Percentiles rank a stretch among this genome's conserved stretches.
These are phyloP conservation scores for Psilopsiagon aurifrons DNA, from an alignment of 2,113 vertebrate genomes.

Conservation along the genomic window DNA sequence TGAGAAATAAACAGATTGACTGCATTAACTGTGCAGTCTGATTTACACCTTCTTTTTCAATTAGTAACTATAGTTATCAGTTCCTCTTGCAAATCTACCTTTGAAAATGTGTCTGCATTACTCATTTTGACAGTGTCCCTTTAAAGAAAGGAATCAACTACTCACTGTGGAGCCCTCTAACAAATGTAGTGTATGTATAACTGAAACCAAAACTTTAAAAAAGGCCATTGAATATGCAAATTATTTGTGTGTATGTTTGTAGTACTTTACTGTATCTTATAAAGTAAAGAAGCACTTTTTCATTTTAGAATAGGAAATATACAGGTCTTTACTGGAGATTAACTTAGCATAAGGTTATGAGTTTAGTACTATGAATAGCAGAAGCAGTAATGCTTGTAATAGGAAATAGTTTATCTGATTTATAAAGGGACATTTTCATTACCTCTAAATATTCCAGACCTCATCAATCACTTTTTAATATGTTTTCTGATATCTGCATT, in stretches of 20 bases:
- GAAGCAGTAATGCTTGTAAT: background rate
- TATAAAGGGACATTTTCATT: background rate
- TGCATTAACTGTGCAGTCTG: background rate
- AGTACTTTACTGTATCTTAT: background rate
- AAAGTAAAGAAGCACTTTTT: background rate
- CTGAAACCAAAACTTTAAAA: background rate
- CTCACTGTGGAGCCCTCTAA: background rate
- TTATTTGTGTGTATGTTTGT: background rate
- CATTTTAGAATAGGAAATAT: background rate
- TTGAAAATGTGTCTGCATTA: background rate
- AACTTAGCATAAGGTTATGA: background rate
- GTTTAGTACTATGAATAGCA: background rate
- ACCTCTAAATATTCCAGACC: background rate
- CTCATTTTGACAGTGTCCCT: constrained; percentile 63
- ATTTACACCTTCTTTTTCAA: background rate
- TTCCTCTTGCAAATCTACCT: background rate
- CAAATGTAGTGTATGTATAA: background rate
- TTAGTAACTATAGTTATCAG: background rate
- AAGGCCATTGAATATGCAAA: background rate
- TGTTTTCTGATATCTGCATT: background rate
- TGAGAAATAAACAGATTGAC: background rate
- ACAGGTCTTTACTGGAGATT: background rate
- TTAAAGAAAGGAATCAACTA: constrained; percentile 21
- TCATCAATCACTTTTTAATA: background rate
- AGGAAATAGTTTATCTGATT: background rate